A percentile compares a stretch with the other conserved stretches of the same genome.
phyloP scores from a whole-genome alignment of 2,888 invertebrate genomes.

The Sarcophaga subvicina region DNA sequence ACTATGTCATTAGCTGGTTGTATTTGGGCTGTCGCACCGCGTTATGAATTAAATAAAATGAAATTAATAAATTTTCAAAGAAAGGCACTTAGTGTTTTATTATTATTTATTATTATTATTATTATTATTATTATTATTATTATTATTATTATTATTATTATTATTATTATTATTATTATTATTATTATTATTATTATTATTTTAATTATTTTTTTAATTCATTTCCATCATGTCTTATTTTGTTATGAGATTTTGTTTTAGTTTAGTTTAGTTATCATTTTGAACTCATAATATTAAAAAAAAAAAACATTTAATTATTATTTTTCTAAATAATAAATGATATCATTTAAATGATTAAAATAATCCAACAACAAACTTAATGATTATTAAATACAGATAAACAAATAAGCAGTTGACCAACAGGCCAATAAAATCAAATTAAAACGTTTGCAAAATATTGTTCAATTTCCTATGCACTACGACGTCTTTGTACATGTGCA shows the following conservation, averaged over 20 bases:
- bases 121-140: not conserved
- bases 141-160: no score
- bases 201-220: no score
- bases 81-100: conserved; percentile 36
- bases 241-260: not conserved
- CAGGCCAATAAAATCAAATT: conserved; percentile 10
- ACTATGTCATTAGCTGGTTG: no score
- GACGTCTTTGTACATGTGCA: not conserved
- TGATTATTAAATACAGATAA: conserved; percentile 14
- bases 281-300: no score
- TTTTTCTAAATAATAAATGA: no score
- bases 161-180: not conserved
- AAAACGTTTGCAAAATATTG: conserved; percentile 13
- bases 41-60: not conserved
- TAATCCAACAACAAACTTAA: conserved; percentile 44
- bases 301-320: no score
- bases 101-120: no score
- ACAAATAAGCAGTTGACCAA: not conserved
- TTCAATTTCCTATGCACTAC: not conserved
- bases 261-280: not conserved
- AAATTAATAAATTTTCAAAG: conserved; percentile 16
- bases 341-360: conserved; percentile 19
- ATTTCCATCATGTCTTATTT: not conserved
- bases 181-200: no score
- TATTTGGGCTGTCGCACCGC: no score